Evolutionary conservation across 1,140 invertebrate species (phyloP).

Genomic region (Calliopsis andreniformis): DNA sequence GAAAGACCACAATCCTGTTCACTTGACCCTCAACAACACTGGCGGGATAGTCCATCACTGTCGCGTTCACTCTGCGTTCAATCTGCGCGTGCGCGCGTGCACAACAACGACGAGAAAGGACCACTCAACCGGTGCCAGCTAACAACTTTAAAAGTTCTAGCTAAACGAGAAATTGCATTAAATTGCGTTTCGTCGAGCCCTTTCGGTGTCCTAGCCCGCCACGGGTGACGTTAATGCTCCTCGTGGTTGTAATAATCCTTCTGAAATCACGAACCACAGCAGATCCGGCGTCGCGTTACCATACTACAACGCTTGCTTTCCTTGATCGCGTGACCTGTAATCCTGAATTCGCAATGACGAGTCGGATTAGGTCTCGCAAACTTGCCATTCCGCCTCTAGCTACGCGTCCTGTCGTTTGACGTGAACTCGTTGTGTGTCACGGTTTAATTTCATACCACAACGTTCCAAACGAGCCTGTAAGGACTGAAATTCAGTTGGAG

Average conservation of each 20-base stretch:
- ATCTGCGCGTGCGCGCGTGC: slow-evolving; percentile 44
- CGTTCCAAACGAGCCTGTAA: too few species aligned
- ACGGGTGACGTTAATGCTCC: slow-evolving; percentile 1
- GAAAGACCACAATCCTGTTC: neutral
- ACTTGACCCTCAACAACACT: neutral
- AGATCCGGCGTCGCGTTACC: too few species aligned
- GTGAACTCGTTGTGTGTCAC: too few species aligned
- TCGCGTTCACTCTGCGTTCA: slow-evolving; percentile 25
- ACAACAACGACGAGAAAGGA: slow-evolving; percentile 45
- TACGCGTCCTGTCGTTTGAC: too few species aligned
- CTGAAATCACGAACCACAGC: neutral
- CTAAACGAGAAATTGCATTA: slow-evolving; percentile 66
- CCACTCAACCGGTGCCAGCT: slow-evolving; percentile 52
- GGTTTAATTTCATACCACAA: neutral
- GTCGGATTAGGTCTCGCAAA: too few species aligned
- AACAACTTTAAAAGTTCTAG: slow-evolving; percentile 65
- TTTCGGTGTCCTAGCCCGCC: neutral
- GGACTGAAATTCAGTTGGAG: too few species aligned
- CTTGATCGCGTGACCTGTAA: neutral
- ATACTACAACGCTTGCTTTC: too few species aligned
- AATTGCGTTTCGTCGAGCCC: slow-evolving; percentile 51
- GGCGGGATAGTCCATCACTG: slow-evolving; percentile 12
- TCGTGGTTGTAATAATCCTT: slow-evolving; percentile 13
- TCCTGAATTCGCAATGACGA: neutral
- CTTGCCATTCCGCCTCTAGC: too few species aligned